Base-by-base conservation (phyloP, 2,888 invertebrate genomes). In the Melanargia galathea region DNA sequence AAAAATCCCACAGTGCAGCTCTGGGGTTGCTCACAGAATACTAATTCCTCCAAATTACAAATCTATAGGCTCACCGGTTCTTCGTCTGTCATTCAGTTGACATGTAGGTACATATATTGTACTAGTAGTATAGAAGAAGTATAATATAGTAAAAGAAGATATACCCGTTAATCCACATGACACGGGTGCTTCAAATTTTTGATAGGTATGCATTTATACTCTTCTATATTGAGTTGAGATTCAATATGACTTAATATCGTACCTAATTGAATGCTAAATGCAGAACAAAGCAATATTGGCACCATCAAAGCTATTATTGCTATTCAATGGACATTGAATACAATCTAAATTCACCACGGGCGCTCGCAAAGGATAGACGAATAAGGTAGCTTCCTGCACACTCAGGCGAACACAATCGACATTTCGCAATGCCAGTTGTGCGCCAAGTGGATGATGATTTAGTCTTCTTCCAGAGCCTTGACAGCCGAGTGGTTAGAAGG, bases 321-420 rank as follows among this genome's bases (percentile, higher is more conserved):
- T 22, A 58, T 48, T 46, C 24, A 55, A 16, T 43, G 16, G 16
- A 20, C 18, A 52, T 55, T 55, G 40, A 43, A 16, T 43, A 55
- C 55, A 48, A 58, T 58, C 30, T 48, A 48, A 22, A 66, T 66
- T 63, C 66, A 66, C 45, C 62, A 57, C 66, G 35, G 58, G 20
- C 22, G 60, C 40, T 40, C 56, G 48, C 60, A 43, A 58, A 63
- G 60, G 63, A 66, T 66, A 63, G 66, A 48, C 66, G 22, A 63
- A 65, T 63, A 48, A 52, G 60, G 48, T 38, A 43, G 60, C 57
- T 66, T 66, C 60, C 63, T 66, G 66, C 58, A 35, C 33, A 33
- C 48, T 57, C 20, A 20, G 6, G 1, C 48, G 22, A 48, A 58
- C 24, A 55, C 56, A 56, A 56, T 56, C 43, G 46, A 35, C 48